phyloP scores from a whole-genome alignment of 2,797 vertebrate genomes.

The Molossus alvarezi region DNA sequence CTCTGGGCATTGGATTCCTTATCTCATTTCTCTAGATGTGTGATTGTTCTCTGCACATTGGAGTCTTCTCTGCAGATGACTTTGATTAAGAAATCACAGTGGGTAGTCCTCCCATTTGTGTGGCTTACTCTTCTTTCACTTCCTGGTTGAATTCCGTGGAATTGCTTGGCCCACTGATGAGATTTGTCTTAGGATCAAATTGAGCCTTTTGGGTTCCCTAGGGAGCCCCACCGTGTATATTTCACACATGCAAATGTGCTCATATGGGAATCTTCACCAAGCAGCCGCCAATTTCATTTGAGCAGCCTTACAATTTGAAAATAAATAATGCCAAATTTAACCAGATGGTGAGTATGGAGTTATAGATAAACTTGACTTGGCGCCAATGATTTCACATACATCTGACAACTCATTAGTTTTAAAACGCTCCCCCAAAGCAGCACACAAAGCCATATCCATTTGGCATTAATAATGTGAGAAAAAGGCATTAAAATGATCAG shows the following conservation, averaged over 20 bases:
- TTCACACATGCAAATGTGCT: not conserved
- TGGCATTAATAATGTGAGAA: slow-evolving; percentile 45
- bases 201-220: not conserved
- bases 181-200: not conserved
- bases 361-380: slow-evolving; percentile 57
- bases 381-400: slow-evolving; percentile 68
- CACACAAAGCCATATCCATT: not conserved
- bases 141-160: not conserved
- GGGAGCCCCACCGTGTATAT: not conserved
- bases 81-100: not conserved
- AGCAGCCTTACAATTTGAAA: slow-evolving; percentile 51
- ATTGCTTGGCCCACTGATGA: not conserved
- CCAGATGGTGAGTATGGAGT: slow-evolving; percentile 67
- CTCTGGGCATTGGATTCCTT: not conserved
- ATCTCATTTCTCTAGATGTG: not conserved
- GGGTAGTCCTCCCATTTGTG: not conserved
- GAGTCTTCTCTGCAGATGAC: not conserved
- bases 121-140: not conserved
- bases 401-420: slow-evolving; percentile 67
- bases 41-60: not conserved
- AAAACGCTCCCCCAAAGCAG: not conserved
- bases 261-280: not conserved
- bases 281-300: slow-evolving; percentile 4
- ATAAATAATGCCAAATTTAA: slow-evolving; percentile 52
- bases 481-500: slow-evolving; percentile 55